These are phyloP conservation scores for Hippasteria phrygiana DNA, from an alignment of 53 echinoderm and acorn worm species.

Conservation along the genomic window DNA sequence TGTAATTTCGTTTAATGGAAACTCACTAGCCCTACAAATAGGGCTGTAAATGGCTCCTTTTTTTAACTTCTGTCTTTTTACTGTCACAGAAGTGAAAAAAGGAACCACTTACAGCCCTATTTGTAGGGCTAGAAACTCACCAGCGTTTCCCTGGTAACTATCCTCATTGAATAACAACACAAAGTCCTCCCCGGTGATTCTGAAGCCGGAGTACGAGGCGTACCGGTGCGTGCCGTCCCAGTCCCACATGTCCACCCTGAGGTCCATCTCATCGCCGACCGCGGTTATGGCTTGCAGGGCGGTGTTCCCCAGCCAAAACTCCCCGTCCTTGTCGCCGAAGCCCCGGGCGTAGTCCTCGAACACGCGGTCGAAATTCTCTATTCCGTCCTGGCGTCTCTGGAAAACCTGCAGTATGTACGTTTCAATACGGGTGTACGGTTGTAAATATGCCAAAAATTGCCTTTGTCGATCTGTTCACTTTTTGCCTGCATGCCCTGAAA, in stretches of 20 bases:
- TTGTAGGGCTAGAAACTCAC: not conserved
- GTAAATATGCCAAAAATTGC: not conserved
- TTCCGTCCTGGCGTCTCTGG: conserved; percentile 86
- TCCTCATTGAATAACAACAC: conserved; percentile 56
- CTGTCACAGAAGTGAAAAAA: too few species aligned
- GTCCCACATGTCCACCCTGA: conserved; percentile 81
- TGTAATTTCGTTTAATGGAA: too few species aligned
- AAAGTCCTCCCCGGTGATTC: conserved; percentile 71
- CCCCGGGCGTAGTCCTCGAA: conserved; percentile 86
- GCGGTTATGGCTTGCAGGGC: conserved; percentile 71
- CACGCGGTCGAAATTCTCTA: conserved; percentile 80
- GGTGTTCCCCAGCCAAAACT: conserved; percentile 93
- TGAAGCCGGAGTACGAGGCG: conserved; percentile 82
- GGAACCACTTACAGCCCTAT: too few species aligned
- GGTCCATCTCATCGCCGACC: conserved; percentile 61
- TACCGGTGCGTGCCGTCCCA: conserved; percentile 73
- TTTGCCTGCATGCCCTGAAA: too few species aligned
- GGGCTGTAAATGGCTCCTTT: too few species aligned
- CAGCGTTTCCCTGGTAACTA: conserved; percentile 26
- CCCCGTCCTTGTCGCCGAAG: conserved; percentile 77
- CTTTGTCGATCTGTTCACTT: too few species aligned
- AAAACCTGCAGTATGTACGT: too few species aligned
- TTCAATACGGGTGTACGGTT: too few species aligned
- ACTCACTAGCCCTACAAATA: too few species aligned
- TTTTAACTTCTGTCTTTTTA: too few species aligned